A percentile compares a stretch with the other conserved stretches of the same genome.
Evolutionary conservation across 1,140 invertebrate species (phyloP).

Genomic region (Drosophila ambigua): DNA sequence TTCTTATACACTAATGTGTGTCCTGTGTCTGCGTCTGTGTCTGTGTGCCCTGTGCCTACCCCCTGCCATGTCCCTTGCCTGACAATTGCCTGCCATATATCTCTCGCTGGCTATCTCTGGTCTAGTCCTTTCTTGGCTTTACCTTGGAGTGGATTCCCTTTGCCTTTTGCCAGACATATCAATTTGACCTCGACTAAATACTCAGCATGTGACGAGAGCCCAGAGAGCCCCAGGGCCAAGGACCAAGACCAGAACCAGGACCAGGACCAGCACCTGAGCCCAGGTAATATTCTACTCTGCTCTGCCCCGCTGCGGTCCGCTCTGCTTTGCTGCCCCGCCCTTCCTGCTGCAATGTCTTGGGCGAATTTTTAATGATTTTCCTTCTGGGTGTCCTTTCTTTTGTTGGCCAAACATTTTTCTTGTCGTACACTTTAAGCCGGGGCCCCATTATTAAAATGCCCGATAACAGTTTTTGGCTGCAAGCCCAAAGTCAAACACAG

Average conservation of each 20-base stretch:
- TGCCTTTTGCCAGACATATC: conserved; percentile 65
- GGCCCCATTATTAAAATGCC: conserved; percentile 75
- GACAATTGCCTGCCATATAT: conserved; percentile 46
- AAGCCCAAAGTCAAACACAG: conserved; percentile 74
- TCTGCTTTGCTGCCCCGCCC: background rate
- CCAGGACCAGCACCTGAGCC: conserved; percentile 3
- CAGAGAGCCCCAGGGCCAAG: conserved; percentile 19
- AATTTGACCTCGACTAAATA: conserved; percentile 71
- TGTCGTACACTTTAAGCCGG: conserved; percentile 78
- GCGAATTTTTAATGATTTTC: conserved; percentile 78
- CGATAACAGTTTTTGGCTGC: conserved; percentile 76
- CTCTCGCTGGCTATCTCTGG: conserved; percentile 17
- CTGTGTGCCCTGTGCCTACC: conserved; percentile 7
- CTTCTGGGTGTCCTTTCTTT: conserved; percentile 49
- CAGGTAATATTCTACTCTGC: conserved; percentile 16
- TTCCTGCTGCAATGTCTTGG: conserved; percentile 32
- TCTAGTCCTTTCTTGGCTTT: conserved; percentile 15
- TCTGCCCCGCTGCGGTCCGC: background rate
- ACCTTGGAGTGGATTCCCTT: background rate
- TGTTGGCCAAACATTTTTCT: conserved; percentile 79
- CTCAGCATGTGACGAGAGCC: conserved; percentile 54
- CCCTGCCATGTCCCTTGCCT: background rate
- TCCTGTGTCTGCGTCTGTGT: conserved; percentile 4
- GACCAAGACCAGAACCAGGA: conserved; percentile 11
- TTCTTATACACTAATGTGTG: background rate